A percentile compares a stretch with the other conserved stretches of the same genome.
Conservation (phyloP, 2,797 vertebrate species). For the Sebastiscus tertius region DNA sequence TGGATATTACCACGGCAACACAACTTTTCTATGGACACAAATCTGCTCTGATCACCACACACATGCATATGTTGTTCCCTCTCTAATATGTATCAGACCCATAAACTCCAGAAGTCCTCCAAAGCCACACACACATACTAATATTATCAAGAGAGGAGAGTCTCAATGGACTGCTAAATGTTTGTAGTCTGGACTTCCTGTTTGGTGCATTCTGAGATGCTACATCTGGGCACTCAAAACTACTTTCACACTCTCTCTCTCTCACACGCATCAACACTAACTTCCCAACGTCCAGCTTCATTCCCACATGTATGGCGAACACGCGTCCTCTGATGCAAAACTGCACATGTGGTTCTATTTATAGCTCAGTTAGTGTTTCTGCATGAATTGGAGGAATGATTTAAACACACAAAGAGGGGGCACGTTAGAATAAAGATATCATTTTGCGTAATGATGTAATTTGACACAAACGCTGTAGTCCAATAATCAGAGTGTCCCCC, state of each 20-base stretch:
- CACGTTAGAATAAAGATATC: slow-evolving; percentile 41
- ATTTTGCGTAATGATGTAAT: slow-evolving; percentile 49
- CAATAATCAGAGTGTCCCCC: slow-evolving; percentile 18
- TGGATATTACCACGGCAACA: background rate
- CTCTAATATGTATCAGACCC: background rate
- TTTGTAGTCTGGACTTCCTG: slow-evolving; percentile 32
- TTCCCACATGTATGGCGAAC: slow-evolving; percentile 8
- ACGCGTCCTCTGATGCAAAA: slow-evolving; percentile 13
- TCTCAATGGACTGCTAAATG: background rate
- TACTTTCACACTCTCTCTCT: background rate
- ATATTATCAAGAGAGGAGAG: background rate
- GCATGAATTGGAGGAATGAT: slow-evolving; percentile 31
- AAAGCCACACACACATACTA: background rate
- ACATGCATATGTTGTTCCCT: background rate
- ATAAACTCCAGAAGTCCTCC: background rate
- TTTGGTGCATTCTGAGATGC: slow-evolving; percentile 37
- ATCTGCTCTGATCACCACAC: background rate
- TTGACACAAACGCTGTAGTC: slow-evolving; percentile 24
- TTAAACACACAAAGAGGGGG: slow-evolving; percentile 23
- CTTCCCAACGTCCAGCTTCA: background rate
- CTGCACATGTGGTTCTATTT: slow-evolving; percentile 59
- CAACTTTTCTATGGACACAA: background rate
- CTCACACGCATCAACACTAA: background rate
- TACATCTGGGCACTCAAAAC: slow-evolving; percentile 28
- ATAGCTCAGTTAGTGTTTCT: slow-evolving; percentile 30